Evolutionary conservation across 2,113 vertebrate species (phyloP).

Genomic region (Fulmarus glacialis): DNA sequence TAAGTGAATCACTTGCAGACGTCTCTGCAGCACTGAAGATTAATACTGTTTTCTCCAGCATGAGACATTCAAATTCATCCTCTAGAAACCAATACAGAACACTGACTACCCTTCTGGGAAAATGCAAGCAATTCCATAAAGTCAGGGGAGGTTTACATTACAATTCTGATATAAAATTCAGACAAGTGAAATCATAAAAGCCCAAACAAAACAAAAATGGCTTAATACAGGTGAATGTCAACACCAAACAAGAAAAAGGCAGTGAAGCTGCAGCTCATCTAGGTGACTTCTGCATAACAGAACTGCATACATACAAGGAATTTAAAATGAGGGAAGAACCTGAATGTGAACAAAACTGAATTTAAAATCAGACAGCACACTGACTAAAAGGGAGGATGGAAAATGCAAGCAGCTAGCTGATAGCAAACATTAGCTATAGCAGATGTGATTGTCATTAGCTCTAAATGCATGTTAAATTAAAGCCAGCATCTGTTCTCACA

Average conservation of each 20-base stretch:
- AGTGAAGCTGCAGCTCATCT: not conserved
- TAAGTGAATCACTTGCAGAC: conserved; percentile 30
- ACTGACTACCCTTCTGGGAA: not conserved
- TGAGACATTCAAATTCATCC: conserved; percentile 37
- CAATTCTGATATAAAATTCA: not conserved
- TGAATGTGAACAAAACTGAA: not conserved
- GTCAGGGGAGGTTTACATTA: not conserved
- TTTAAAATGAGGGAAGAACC: not conserved
- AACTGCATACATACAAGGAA: not conserved
- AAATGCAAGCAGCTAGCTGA: not conserved
- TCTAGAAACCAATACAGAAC: not conserved
- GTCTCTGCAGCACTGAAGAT: conserved; percentile 33
- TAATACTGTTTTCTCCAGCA: conserved; percentile 28
- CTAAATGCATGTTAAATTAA: not conserved
- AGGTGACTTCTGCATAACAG: not conserved
- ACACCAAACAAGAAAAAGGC: not conserved
- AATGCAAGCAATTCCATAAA: not conserved
- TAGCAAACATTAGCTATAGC: not conserved
- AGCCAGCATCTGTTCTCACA: not conserved
- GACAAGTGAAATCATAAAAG: conserved; percentile 10
- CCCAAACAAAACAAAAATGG: not conserved
- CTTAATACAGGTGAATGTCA: not conserved
- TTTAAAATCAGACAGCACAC: not conserved
- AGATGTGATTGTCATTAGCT: conserved; percentile 8
- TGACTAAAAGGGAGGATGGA: not conserved